Base-by-base conservation (phyloP, 2,888 invertebrate genomes). In the Nomada flava region DNA sequence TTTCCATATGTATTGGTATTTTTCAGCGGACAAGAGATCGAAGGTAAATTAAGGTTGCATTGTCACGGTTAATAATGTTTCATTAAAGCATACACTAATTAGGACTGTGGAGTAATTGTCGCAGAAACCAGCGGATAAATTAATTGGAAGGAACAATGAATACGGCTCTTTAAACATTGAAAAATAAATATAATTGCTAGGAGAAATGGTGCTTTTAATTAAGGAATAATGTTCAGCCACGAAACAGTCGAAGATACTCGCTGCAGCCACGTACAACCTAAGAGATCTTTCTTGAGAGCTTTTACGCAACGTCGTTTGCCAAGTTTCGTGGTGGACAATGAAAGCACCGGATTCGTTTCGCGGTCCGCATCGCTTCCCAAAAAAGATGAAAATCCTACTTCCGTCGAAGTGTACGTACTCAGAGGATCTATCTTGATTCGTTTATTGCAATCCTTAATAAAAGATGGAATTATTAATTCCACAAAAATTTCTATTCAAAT, bases 1-100 rank as follows among this genome's bases (percentile, higher is more conserved):
- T 70, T 26, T 76, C 50, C 36, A 42, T 53, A 26, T 57, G 53
- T 36, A 57, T 42, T 60, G 18, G n/a, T 73, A 15, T 57, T 57
- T 73, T 73, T 73, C 64, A 79, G 63, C 62, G 50, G 52, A 42
- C 57, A 59, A 73, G 29, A 42, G n/a, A 47, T 11, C 47, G 62
- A 57, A 44, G 20, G 79, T 44, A 42, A 20, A 52, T 50, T 29
- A 62, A 71, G 47, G 23, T 26, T 52, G 18, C 20, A 5, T 20
- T 47, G 36, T 36, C 7, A 20, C 13, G 20, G 5, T 47, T 23
- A n/a, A 2, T 2, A 36, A 36, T 36, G 36, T 36, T 36, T 36
- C 36, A 36, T 36, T 36, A 36, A 36, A 36, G 36, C 36, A 36
- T 7, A 36, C 36, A 36, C 7, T 36, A 36, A 36, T 36, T 36